Evolutionary conservation across 2,113 vertebrate genomes (phyloP).

Genomic region (Trochalopteron elliotii): DNA sequence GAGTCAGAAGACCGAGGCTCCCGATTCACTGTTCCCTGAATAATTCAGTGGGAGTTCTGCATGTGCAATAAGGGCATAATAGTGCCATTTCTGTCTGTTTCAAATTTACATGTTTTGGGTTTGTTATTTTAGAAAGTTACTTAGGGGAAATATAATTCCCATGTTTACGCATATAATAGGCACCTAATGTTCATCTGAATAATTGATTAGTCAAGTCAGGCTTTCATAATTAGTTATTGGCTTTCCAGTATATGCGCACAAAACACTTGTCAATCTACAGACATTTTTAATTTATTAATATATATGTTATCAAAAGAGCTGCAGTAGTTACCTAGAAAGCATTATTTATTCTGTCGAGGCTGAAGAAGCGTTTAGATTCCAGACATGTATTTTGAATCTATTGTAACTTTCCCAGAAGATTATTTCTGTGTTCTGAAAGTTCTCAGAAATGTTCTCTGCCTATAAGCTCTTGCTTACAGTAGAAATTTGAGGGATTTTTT

Average conservation of each 20-base stretch:
- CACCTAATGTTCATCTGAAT: constrained; percentile 93
- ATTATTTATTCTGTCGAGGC: constrained; percentile 41
- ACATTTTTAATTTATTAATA: constrained; percentile 68
- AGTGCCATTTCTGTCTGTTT: background rate
- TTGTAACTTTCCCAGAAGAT: constrained; percentile 40
- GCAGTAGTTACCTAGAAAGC: constrained; percentile 47
- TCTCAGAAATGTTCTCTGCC: background rate
- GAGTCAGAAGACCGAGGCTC: background rate
- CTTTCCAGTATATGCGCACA: constrained; percentile 81
- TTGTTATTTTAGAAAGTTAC: constrained; percentile 70
- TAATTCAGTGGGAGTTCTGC: constrained; percentile 50
- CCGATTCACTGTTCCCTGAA: background rate
- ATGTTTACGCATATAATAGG: constrained; percentile 82
- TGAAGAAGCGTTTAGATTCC: background rate
- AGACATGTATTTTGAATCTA: background rate
- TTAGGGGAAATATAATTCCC: constrained; percentile 83
- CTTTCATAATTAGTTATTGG: constrained; percentile 92
- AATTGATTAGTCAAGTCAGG: constrained; percentile 90
- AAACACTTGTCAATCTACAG: constrained; percentile 72
- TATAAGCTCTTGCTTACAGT: background rate
- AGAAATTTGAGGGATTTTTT: background rate
- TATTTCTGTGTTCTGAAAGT: constrained; percentile 16
- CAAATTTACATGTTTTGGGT: constrained; percentile 39
- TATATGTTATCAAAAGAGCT: constrained; percentile 54
- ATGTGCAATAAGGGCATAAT: constrained; percentile 8